Base-by-base conservation (phyloP, 2,888 invertebrate species). In the Chorisops tibialis region DNA sequence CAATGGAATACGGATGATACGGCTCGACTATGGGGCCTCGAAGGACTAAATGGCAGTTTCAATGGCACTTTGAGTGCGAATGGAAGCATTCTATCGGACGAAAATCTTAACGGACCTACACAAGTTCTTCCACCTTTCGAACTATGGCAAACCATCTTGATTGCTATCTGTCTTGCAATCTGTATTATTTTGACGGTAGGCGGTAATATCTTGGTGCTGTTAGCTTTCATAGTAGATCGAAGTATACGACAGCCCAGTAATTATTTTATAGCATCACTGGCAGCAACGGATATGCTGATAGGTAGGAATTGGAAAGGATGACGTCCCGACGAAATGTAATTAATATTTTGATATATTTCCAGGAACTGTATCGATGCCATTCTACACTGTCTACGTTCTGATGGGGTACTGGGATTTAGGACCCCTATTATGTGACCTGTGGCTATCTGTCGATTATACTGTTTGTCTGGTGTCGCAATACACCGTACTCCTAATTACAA, bases 391-490 rank as follows among this genome's bases (percentile, higher is more conserved):
- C 68, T 98, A 99, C 81, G 91, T 98, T 59, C 82, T 99, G 68
- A 91, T 93, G 83, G 96, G 95, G 59, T 91, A 92, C 75, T 99
- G 99, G 99, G 92, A 96, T 74, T 84, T 99, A 67, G 98, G 99
- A 12, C 93, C 95, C 22, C 82, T 98, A 63, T 82, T 97, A 6
- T 99, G 98, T 76, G 98, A 99, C 79, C 84, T 99, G 59, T 99
- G 99, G 99, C 84, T 99, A 6, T 96, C 97, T 1, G 92, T 97
- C 54, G 99, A 99, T 80, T 99, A 99, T 80, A 98, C 98, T 18
- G 98, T 98, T 30, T 99, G 99, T 75, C 84, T 99, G 51, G 97
- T 97, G 24, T 99, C 98, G 7, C 98, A 99, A 78, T 99, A 99
- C 79, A 99, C 99, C 0, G 99, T 99, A 14, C 85, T 99, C 62